These are phyloP conservation scores for Tetramorium simillimum DNA, from an alignment of 1,140 invertebrate genomes.

Conservation along the genomic window DNA sequence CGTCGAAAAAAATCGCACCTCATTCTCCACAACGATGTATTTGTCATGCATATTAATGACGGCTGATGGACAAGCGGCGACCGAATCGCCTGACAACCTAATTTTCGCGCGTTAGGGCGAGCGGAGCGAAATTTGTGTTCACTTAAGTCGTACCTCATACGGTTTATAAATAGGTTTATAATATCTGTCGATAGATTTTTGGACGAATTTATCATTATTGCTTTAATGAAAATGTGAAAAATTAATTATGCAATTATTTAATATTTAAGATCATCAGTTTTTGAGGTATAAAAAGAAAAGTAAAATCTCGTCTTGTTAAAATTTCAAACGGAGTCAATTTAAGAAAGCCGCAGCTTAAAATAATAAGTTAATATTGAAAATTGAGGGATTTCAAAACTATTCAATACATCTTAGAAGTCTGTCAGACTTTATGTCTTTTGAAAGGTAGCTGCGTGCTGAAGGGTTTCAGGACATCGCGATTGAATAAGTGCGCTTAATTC, in stretches of 20 bases:
- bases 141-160: neutral
- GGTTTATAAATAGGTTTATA: neutral
- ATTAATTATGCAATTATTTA: neutral
- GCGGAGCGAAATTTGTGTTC: slow-evolving; percentile 35
- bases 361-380: neutral
- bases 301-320: neutral
- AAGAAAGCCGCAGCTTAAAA: neutral
- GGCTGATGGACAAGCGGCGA: slow-evolving; percentile 43
- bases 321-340: neutral
- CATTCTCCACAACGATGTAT: slow-evolving; percentile 40
- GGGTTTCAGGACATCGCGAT: neutral
- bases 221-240: neutral
- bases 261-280: slow-evolving; percentile 4
- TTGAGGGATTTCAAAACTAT: neutral
- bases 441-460: neutral
- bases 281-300: neutral
- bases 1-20: slow-evolving; percentile 54
- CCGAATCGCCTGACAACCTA: slow-evolving; percentile 40
- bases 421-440: neutral
- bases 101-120: slow-evolving; percentile 54
- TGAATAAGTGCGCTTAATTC: slow-evolving; percentile 39
- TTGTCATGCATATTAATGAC: slow-evolving; percentile 61
- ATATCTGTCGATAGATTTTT: slow-evolving; percentile 16
- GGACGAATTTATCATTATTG: neutral
- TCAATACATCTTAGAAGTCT: neutral